These are phyloP conservation scores for Phoxinus phoxinus DNA, from an alignment of 2,113 vertebrate genomes.

Conservation along the genomic window DNA sequence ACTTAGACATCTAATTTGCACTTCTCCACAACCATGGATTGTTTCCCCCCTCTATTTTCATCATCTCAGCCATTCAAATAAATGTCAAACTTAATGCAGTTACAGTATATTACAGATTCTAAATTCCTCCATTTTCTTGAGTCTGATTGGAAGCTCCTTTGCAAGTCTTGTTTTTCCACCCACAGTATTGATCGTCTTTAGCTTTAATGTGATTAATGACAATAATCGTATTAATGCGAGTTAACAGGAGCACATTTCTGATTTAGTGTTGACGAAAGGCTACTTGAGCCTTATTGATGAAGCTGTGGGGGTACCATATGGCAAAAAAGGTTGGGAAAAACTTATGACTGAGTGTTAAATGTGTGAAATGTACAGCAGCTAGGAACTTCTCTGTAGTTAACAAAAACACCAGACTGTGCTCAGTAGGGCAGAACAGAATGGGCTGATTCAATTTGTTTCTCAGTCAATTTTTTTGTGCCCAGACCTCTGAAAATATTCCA, in stretches of 20 bases:
- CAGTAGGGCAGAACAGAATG: conserved; percentile 15
- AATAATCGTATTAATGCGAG: background rate
- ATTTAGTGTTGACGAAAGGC: background rate
- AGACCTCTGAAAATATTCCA: background rate
- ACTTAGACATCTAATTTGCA: background rate
- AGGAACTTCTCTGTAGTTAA: background rate
- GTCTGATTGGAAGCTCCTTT: background rate
- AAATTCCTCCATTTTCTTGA: background rate
- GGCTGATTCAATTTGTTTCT: conserved; percentile 10
- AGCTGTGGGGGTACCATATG: background rate
- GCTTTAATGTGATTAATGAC: background rate
- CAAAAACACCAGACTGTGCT: background rate
- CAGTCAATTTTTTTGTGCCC: background rate
- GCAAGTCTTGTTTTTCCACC: background rate
- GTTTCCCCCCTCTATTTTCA: background rate
- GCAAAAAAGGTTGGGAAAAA: background rate
- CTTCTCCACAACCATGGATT: background rate
- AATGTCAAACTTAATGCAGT: background rate
- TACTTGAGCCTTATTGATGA: background rate
- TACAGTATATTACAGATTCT: background rate
- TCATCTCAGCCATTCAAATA: background rate
- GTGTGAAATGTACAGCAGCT: background rate
- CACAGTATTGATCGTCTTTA: background rate
- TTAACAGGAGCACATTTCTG: background rate
- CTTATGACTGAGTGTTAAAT: background rate